Base-by-base conservation (phyloP, 2,797 vertebrate genomes). In the Danio choprae region DNA sequence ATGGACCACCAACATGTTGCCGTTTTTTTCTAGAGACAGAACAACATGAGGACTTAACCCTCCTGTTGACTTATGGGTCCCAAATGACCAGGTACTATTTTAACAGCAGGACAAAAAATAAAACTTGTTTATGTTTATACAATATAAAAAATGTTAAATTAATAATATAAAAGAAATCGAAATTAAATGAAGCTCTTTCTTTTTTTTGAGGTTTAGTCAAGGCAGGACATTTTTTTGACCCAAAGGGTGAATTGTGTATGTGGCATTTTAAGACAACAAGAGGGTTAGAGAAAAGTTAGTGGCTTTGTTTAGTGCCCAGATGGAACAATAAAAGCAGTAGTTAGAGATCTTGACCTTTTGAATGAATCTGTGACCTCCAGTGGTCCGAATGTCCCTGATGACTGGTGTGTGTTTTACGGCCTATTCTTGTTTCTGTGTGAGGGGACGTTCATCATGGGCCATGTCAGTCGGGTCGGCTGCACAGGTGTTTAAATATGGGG, bases 401-500 rank as follows among this genome's bases (percentile, higher is more conserved):
- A 69, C 12, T 7, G 6, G 56, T 58, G 73, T 74, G 73, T 74
- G 73, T 70, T 82, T 77, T 77, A 77, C 13, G 18, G 64, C 29
- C 78, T 64, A 58, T 60, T 69, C 43, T 43, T 56, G 11, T 56
- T 22, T 58, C 29, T 59, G n/a, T 70, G 65, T 69, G 43, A 6
- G 38, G 15, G 60, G 63, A 74, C n/a, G 13, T 46, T 40, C 16
- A 63, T 51, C 77, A 65, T 69, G 64, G 48, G 6, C 29, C 2
- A 6, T 77, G 65, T 40, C 43, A 84, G 85, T 81, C 51, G 81
- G 75, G n/a, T 81, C 85, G 75, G 86, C 86, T 81, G 83, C 82
- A 68, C 48, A 53, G 29, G 84, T 88, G 90, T 87, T 88, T 65
- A 11, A 18, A 77, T 51, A 65, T 51, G 63, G 41, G 22, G 38